These are phyloP conservation scores for Corvus moneduloides DNA, from an alignment of 2,113 vertebrate genomes.

Conservation along the genomic window DNA sequence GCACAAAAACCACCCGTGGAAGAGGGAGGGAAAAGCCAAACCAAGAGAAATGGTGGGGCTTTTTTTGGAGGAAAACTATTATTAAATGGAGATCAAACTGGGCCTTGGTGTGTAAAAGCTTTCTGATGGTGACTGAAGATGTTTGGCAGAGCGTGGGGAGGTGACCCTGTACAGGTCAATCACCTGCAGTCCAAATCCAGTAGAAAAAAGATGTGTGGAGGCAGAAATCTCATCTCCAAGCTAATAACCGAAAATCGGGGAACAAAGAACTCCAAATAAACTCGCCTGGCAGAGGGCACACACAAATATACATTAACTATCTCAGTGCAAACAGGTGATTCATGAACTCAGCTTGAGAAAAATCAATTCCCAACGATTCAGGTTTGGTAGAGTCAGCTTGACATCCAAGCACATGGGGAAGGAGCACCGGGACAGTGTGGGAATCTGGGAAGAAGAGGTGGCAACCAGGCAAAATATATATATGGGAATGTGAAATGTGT, in stretches of 20 bases:
- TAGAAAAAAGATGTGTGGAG: neutral
- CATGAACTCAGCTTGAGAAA: neutral
- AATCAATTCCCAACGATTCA: neutral
- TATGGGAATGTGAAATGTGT: neutral
- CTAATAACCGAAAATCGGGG: accelerated
- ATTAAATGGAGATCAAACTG: neutral
- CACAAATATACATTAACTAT: neutral
- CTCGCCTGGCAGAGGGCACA: neutral
- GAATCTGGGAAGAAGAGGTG: neutral
- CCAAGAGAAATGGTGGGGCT: neutral
- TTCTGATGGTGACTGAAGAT: neutral
- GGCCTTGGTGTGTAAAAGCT: neutral
- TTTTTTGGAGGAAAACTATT: neutral
- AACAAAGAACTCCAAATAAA: neutral
- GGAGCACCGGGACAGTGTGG: neutral
- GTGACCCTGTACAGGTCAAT: neutral
- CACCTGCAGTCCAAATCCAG: neutral
- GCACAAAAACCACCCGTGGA: neutral
- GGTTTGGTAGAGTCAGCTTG: accelerated
- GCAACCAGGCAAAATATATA: accelerated
- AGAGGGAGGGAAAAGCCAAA: neutral
- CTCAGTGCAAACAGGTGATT: neutral
- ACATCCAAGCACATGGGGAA: neutral
- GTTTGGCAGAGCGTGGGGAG: neutral
- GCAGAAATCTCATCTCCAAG: neutral